These are phyloP conservation scores for Macrostomum cliftonense DNA, from an alignment of 2,888 invertebrate genomes.

Conservation along the genomic window DNA sequence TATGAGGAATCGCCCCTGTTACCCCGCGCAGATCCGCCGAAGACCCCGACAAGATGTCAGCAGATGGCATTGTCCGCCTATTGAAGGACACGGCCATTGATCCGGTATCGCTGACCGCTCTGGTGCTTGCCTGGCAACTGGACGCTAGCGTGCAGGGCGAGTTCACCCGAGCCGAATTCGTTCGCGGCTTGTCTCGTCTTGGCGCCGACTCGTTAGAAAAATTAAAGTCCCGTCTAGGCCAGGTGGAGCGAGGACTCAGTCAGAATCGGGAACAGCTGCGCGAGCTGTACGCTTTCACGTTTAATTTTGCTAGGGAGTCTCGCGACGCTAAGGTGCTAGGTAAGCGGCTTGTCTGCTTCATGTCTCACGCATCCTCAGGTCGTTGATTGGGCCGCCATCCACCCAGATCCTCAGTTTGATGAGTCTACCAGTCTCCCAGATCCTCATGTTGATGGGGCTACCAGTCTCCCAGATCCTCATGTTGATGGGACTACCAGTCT, in stretches of 20 bases:
- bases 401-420: too few species aligned
- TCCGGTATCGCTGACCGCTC: conserved; percentile 76
- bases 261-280: not conserved
- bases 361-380: too few species aligned
- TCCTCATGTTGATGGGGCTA: too few species aligned
- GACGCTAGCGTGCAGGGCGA: conserved; percentile 90
- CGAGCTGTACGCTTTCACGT: too few species aligned
- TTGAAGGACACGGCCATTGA: conserved; percentile 73
- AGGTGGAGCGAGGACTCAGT: not conserved
- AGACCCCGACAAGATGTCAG: conserved; percentile 65
- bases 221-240: not conserved
- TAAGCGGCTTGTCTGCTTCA: not conserved
- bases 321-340: not conserved
- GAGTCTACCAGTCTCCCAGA: too few species aligned
- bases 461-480: too few species aligned
- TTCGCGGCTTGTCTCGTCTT: conserved; percentile 67
- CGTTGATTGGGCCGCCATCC: too few species aligned
- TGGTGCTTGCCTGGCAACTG: conserved; percentile 93
- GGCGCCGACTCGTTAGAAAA: conserved; percentile 36
- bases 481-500: too few species aligned
- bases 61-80: conserved; percentile 83
- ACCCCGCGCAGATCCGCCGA: conserved; percentile 43
- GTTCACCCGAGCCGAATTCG: conserved; percentile 81
- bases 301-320: too few species aligned
- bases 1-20: too few species aligned